phyloP scores from a whole-genome alignment of 2,797 vertebrate genomes.

The Ctenopoma multispine region DNA sequence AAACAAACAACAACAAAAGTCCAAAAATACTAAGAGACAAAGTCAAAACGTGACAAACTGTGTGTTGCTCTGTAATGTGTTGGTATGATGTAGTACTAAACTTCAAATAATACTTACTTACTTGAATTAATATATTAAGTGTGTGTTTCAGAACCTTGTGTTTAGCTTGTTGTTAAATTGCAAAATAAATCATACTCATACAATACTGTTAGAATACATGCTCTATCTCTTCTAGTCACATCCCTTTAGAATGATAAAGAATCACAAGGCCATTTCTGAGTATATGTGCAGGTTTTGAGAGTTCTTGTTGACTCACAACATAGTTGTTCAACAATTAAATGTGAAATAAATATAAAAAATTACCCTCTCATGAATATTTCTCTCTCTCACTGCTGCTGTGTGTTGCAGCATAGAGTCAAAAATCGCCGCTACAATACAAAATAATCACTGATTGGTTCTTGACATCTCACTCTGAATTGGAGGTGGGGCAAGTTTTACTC shows the following conservation, averaged over 20 bases:
- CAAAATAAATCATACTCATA: conserved; percentile 2
- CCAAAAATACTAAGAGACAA: background rate
- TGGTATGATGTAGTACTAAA: background rate
- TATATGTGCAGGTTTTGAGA: background rate
- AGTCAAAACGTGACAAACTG: background rate
- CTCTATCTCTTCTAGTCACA: background rate
- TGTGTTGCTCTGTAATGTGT: background rate
- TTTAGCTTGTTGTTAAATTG: conserved; percentile 2
- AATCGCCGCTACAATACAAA: background rate
- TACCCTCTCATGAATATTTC: background rate
- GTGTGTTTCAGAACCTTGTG: background rate
- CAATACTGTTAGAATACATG: background rate
- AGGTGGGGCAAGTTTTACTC: background rate
- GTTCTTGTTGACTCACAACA: background rate
- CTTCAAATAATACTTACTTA: background rate
- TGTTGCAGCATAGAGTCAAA: background rate
- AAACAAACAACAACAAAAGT: background rate
- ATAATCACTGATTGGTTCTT: background rate
- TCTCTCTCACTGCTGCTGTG: background rate
- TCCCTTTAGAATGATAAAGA: background rate
- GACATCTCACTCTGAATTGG: conserved; percentile 5
- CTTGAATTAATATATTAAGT: background rate
- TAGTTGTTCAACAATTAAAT: background rate
- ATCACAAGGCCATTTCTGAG: conserved; percentile 4
- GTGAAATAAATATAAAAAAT: background rate